Evolutionary conservation across 2,113 vertebrate genomes (phyloP).

Genomic region (Ochotona princeps): DNA sequence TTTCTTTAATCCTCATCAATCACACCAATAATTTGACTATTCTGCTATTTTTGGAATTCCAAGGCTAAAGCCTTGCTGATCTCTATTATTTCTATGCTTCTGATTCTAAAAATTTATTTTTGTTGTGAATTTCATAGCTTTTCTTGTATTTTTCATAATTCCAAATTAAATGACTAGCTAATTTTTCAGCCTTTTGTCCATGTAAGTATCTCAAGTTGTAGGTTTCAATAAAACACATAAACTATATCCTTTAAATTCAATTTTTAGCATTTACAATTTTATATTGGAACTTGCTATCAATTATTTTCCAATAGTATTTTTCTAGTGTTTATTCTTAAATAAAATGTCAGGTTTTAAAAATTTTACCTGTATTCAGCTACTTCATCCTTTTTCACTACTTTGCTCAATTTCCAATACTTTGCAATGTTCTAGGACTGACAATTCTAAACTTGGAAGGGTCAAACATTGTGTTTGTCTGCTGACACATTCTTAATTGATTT

Average conservation of each 20-base stretch:
- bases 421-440: not conserved
- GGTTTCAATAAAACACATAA: not conserved
- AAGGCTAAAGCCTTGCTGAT: not conserved
- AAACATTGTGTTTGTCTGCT: not conserved
- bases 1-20: not conserved
- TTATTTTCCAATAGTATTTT: not conserved
- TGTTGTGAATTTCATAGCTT: not conserved
- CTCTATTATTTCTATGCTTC: not conserved
- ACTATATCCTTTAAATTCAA: not conserved
- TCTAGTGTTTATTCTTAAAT: not conserved
- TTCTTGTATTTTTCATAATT: not conserved
- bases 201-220: not conserved
- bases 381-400: not conserved
- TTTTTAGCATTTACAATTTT: not conserved
- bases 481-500: not conserved
- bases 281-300: not conserved
- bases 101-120: not conserved
- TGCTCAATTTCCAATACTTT: conserved; percentile 1
- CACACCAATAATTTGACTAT: not conserved
- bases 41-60: not conserved
- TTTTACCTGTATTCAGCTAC: not conserved
- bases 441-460: not conserved
- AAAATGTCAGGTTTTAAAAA: not conserved
- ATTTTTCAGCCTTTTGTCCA: not conserved
- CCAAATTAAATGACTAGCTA: not conserved